phyloP scores from a whole-genome alignment of 92 coral and sea anemone genomes.

The Siderastrea siderea region DNA sequence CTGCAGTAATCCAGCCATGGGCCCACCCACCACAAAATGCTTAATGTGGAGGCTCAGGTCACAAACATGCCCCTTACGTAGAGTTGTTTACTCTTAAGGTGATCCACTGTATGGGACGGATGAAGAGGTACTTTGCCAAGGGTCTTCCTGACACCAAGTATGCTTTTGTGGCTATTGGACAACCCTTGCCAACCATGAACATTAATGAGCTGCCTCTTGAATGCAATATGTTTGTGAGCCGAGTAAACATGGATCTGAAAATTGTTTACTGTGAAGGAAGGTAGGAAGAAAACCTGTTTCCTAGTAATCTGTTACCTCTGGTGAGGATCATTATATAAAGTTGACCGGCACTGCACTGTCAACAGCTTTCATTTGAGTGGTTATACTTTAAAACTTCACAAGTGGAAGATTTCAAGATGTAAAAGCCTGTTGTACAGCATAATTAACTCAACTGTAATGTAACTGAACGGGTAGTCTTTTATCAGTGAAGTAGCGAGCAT shows the following conservation, averaged over 20 bases:
- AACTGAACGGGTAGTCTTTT: too few species aligned
- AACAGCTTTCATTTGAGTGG: too few species aligned
- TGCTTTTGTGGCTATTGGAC: conserved; percentile 84
- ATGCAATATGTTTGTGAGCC: conserved; percentile 95
- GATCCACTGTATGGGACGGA: conserved; percentile 88
- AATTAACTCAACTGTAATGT: too few species aligned
- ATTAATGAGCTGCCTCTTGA: conserved; percentile 93
- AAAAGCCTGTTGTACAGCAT: too few species aligned
- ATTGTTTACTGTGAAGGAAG: conserved; percentile 99
- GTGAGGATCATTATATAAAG: too few species aligned
- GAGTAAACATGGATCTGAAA: conserved; percentile 92
- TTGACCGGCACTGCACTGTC: too few species aligned
- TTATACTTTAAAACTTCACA: too few species aligned
- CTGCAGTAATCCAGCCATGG: too few species aligned
- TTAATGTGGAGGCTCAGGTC: neutral
- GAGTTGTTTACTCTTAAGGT: conserved; percentile 53
- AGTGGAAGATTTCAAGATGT: too few species aligned
- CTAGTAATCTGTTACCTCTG: too few species aligned
- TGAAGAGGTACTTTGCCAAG: conserved; percentile 63
- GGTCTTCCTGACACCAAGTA: conserved; percentile 63
- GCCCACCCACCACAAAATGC: too few species aligned
- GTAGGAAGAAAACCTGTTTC: conserved; percentile 33
- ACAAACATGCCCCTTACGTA: neutral
- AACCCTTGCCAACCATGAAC: conserved; percentile 85
- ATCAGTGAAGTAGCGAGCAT: too few species aligned